Percentiles rank a stretch among this genome's conserved stretches.
Conservation (phyloP, 2,113 vertebrate genomes). For the Tetraodon nigroviridis region DNA sequence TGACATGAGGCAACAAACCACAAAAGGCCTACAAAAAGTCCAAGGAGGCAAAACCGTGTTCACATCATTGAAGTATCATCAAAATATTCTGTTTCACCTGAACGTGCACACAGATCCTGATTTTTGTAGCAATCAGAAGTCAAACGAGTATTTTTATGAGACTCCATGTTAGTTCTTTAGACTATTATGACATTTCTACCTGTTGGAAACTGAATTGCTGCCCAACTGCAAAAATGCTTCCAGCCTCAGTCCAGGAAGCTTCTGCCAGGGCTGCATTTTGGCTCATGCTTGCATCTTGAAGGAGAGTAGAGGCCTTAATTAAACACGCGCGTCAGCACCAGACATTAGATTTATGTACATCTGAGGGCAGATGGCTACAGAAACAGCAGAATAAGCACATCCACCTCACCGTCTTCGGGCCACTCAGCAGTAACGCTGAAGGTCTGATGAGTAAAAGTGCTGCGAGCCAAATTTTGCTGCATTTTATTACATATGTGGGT, state of each 20-base stretch:
- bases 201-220: not conserved
- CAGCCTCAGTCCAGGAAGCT: not conserved
- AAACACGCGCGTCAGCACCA: constrained; percentile 7
- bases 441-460: constrained; percentile 34
- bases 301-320: not conserved
- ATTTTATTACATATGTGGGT: constrained; percentile 23
- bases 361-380: constrained; percentile 1
- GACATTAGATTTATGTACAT: not conserved
- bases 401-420: constrained; percentile 5
- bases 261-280: not conserved
- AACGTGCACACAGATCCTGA: no score
- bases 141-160: no score
- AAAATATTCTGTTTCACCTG: no score
- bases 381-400: constrained; percentile 26
- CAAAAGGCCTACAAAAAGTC: no score
- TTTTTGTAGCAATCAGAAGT: no score
- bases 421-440: constrained; percentile 36
- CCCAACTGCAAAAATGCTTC: not conserved
- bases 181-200: no score
- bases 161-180: no score
- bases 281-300: not conserved
- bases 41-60: no score
- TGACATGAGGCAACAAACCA: not conserved
- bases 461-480: constrained; percentile 25
- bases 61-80: no score